Percentiles rank a stretch among this genome's conserved stretches.
Evolutionary conservation across 2,113 vertebrate species (phyloP).

Genomic region (Desmodus rotundus): DNA sequence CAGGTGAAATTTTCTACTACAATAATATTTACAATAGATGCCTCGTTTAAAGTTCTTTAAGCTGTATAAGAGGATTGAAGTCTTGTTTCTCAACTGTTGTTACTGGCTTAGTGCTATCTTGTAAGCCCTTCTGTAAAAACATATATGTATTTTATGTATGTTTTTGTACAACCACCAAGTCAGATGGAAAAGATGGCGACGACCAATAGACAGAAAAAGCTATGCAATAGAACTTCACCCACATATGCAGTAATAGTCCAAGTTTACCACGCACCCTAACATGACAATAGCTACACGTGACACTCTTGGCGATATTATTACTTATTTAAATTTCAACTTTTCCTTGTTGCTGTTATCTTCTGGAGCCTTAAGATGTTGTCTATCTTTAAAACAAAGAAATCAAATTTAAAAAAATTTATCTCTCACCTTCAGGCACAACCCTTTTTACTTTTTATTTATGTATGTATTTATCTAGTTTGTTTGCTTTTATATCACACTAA

Average conservation of each 20-base stretch:
- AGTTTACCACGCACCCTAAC: background rate
- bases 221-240: background rate
- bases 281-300: background rate
- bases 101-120: background rate
- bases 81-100: background rate
- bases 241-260: background rate
- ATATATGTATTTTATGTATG: too few species aligned
- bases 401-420: background rate
- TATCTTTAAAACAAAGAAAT: conserved; percentile 26
- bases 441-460: too few species aligned
- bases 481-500: background rate
- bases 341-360: background rate
- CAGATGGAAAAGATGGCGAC: background rate
- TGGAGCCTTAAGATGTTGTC: background rate
- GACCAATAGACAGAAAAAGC: background rate
- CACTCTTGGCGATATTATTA: background rate
- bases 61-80: background rate
- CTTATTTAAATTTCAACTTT: background rate
- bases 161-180: background rate
- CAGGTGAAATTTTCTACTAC: conserved; percentile 3
- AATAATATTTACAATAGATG: conserved; percentile 7
- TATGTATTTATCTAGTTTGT: background rate
- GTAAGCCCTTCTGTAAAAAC: background rate
- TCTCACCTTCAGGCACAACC: background rate
- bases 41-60: background rate